Base-by-base conservation (phyloP, 2,888 invertebrate genomes). In the Nezara viridula region DNA sequence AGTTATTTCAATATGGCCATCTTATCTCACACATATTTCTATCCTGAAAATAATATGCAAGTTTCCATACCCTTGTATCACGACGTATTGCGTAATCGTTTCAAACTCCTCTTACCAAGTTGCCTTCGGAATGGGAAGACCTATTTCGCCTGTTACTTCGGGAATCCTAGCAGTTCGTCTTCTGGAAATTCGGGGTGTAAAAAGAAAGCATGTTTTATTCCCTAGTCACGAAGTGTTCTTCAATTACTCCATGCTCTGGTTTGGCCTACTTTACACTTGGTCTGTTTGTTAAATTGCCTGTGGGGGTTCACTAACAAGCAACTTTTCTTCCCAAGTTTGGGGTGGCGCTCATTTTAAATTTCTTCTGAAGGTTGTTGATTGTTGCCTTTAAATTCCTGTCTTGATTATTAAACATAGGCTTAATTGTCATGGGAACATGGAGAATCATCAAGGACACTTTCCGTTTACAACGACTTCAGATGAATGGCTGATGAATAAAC, bases 191-290 rank as follows among this genome's bases (percentile, higher is more conserved):
- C 66, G 66, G 66, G 19, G 32, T 37, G 32, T 73, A 73, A 73
- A 73, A 73, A 73, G 60, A 73, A 37, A 32, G 66, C 1, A 37
- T 37, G 60, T 60, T 73, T 73, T 37, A 73, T 73, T 21, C 6
- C 37, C 66, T 6, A 37, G 66, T 73, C 66, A 73, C 66, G 66
- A 24, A 73, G 66, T 16, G 66, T 73, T 73, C 66, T 73, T 73
- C 66, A 73, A 73, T 73, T 73, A 73, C 37, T 21, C 16, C 32
- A 73, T 73, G 66, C 7, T 37, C 32, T 32, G 66, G 66, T 37
- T 32, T 73, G 66, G 66, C 37, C 66, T 37, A 73, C 32, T 73
- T 73, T 19, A 37, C 66, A 73, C 66, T 73, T 37, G 19, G 37
- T 32, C 66, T 73, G 66, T 37, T 73, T 73, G 66, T 37, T 37